Conservation (phyloP, 2,797 vertebrate genomes). For the Acomys russatus region DNA sequence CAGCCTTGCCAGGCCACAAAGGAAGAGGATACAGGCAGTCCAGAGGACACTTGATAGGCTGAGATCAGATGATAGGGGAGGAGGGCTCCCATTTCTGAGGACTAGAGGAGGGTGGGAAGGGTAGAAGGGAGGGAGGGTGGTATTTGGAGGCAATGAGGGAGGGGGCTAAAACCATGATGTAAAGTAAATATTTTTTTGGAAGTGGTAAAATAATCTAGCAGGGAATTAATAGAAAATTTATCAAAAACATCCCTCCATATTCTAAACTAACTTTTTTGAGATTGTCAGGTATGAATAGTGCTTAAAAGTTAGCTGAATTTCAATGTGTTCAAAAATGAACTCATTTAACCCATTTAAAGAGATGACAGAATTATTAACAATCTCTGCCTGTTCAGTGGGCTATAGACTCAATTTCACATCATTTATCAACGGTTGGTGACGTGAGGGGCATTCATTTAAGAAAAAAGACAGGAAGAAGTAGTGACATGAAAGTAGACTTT, state of each 20-base stretch:
- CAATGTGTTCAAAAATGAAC: not conserved
- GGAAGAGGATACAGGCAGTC: too few species aligned
- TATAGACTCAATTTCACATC: not conserved
- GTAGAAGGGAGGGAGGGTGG: too few species aligned
- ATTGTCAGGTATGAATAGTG: not conserved
- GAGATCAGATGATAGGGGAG: too few species aligned
- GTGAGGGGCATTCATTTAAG: not conserved
- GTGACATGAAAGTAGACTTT: not conserved
- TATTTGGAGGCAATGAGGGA: too few species aligned
- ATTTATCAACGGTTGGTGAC: not conserved
- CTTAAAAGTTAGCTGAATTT: not conserved
- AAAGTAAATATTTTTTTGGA: too few species aligned
- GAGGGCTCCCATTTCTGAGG: too few species aligned
- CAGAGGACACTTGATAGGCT: too few species aligned
- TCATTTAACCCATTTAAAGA: not conserved
- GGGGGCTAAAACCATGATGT: too few species aligned
- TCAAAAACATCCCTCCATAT: not conserved
- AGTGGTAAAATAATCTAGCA: not conserved
- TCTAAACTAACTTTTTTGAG: not conserved
- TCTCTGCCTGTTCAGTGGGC: not conserved
- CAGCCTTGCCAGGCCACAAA: too few species aligned
- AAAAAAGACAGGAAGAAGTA: not conserved
- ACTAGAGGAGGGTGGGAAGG: too few species aligned
- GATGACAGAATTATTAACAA: not conserved
- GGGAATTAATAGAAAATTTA: not conserved